Percentiles rank a stretch among this genome's conserved stretches.
Evolutionary conservation across 2,888 invertebrate species (phyloP).

Genomic region (Xanthorhoe designata): DNA sequence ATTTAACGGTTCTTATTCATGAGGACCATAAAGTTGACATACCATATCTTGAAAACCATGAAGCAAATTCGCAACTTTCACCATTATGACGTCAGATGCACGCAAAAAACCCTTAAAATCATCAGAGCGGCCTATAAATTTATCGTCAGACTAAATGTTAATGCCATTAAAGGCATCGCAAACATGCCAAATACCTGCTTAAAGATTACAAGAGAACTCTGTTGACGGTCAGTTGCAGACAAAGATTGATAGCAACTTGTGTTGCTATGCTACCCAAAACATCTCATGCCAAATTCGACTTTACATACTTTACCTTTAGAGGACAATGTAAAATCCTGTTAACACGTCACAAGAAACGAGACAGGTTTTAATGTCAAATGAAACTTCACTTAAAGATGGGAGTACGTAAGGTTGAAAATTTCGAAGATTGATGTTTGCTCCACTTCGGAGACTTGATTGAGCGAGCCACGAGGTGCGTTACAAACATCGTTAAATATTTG

Average conservation of each 20-base stretch:
- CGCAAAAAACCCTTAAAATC: constrained; percentile 3
- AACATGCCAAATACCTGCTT: constrained; percentile 51
- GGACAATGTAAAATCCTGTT: constrained; percentile 44
- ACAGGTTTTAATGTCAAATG: constrained; percentile 34
- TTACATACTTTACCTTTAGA: constrained; percentile 31
- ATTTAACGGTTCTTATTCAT: constrained; percentile 33
- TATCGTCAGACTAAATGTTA: constrained; percentile 50
- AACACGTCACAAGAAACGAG: constrained; percentile 39
- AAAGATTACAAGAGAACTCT: constrained; percentile 59
- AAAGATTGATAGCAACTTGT: constrained; percentile 59
- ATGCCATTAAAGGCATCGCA: constrained; percentile 49
- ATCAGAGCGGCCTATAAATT: constrained; percentile 46
- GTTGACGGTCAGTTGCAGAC: constrained; percentile 55
- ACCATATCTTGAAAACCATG: constrained; percentile 24
- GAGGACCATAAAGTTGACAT: constrained; percentile 31
- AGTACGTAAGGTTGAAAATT: constrained; percentile 44
- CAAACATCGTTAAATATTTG: constrained; percentile 56
- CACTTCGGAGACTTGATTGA: constrained; percentile 53
- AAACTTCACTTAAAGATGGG: constrained; percentile 48
- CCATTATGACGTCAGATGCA: constrained; percentile 8
- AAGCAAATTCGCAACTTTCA: constrained; percentile 30
- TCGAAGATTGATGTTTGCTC: constrained; percentile 43
- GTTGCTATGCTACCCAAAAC: constrained; percentile 62
- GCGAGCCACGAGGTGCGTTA: constrained; percentile 50
- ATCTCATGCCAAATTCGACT: constrained; percentile 48